Conservation (phyloP, 2,888 invertebrate genomes). For the Agelastica alni region DNA sequence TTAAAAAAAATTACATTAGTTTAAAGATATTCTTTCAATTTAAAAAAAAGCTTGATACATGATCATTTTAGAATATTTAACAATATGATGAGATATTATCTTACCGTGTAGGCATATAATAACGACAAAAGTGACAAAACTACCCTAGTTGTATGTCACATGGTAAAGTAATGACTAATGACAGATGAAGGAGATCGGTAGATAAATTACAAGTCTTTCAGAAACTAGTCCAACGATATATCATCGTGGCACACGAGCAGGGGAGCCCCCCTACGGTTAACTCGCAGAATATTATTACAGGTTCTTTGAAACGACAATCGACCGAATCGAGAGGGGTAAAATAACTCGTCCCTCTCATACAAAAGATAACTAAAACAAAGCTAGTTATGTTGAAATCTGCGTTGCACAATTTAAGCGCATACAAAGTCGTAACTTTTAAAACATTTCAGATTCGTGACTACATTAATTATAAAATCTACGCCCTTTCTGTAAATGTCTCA, state of each 20-base stretch:
- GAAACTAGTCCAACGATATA: conserved; percentile 19
- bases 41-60: too few relatives aligned
- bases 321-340: too few relatives aligned
- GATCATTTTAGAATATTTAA: too few relatives aligned
- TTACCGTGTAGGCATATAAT: too few relatives aligned
- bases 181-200: conserved; percentile 28
- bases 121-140: too few relatives aligned
- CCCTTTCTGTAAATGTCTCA: conserved; percentile 6
- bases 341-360: too few relatives aligned
- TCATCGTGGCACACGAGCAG: conserved; percentile 1
- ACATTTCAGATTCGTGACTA: conserved; percentile 7
- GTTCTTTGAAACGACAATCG: conserved; percentile 4
- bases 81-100: too few relatives aligned
- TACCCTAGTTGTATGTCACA: conserved; percentile 4
- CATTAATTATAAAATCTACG: conserved; percentile 4
- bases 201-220: conserved; percentile 26
- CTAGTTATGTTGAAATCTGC: too few relatives aligned
- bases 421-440: background rate
- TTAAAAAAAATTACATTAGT: too few relatives aligned
- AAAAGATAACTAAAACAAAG: too few relatives aligned
- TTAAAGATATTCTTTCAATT: too few relatives aligned
- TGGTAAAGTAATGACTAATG: conserved; percentile 29
- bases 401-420: conserved; percentile 4
- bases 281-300: background rate
- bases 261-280: background rate